Conservation (phyloP, 2,797 vertebrate species). For the Tapera naevia region DNA sequence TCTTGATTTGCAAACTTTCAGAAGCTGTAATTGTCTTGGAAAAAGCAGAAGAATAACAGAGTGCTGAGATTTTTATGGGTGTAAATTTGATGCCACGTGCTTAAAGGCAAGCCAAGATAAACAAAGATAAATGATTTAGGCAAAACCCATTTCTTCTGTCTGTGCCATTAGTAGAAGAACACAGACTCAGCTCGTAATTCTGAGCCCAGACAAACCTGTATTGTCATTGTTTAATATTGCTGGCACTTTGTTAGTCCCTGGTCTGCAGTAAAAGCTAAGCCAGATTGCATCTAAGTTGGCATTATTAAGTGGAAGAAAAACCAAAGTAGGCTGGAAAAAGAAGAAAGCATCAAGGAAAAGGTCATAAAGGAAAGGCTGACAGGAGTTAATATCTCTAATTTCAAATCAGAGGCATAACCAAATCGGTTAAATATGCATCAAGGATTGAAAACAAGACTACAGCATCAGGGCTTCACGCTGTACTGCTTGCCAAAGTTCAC, state of each 20-base stretch:
- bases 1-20: neutral
- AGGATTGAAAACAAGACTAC: neutral
- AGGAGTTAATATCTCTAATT: neutral
- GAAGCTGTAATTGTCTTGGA: neutral
- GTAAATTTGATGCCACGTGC: neutral
- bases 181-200: neutral
- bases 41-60: neutral
- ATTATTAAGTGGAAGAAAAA: neutral
- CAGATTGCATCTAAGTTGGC: neutral
- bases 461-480: neutral
- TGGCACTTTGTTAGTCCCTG: neutral
- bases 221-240: neutral
- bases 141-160: neutral
- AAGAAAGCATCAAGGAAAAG: neutral
- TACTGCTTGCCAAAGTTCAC: neutral
- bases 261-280: neutral
- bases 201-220: neutral
- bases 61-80: neutral
- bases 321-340: neutral
- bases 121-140: neutral
- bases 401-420: neutral
- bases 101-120: neutral
- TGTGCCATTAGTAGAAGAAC: neutral
- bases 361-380: neutral
- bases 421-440: neutral